A percentile compares a stretch with the other conserved stretches of the same genome.
phyloP scores from a whole-genome alignment of 2,797 vertebrate genomes.

The Delichon dasypus region DNA sequence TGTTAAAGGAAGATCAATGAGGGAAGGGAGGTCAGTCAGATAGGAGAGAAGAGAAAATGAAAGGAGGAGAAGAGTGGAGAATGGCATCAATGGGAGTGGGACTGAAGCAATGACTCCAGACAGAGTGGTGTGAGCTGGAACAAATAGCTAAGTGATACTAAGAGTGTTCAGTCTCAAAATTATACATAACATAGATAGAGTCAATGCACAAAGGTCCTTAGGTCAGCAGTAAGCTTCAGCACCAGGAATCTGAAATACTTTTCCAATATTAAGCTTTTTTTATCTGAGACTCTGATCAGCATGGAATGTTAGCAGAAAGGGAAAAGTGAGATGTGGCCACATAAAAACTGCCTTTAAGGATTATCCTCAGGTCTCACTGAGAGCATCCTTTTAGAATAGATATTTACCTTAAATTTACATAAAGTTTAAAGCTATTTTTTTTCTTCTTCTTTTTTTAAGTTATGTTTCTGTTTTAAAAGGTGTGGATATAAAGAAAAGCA shows the following conservation, averaged over 20 bases:
- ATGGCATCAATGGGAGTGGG: neutral
- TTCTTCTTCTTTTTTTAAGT: neutral
- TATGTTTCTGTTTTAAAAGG: neutral
- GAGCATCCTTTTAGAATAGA: accelerated
- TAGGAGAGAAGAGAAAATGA: neutral
- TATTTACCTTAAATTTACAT: neutral
- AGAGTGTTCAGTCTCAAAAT: conserved; percentile 4
- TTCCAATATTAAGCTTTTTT: neutral
- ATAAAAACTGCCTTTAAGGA: neutral
- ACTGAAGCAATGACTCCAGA: neutral
- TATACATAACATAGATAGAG: neutral
- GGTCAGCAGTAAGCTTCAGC: neutral
- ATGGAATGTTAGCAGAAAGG: neutral
- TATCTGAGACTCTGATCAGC: neutral
- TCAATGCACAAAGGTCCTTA: neutral
- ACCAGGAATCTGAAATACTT: neutral
- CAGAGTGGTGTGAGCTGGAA: neutral
- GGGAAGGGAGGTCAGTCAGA: neutral
- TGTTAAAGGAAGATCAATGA: conserved; percentile 1
- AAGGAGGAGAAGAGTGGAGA: neutral
- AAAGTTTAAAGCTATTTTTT: neutral
- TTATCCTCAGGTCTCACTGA: neutral
- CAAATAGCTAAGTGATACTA: neutral
- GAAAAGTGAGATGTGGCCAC: neutral
- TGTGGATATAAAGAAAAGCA: neutral